Evolutionary conservation across 2,113 vertebrate genomes (phyloP).

Genomic region (Ammospiza caudacuta): DNA sequence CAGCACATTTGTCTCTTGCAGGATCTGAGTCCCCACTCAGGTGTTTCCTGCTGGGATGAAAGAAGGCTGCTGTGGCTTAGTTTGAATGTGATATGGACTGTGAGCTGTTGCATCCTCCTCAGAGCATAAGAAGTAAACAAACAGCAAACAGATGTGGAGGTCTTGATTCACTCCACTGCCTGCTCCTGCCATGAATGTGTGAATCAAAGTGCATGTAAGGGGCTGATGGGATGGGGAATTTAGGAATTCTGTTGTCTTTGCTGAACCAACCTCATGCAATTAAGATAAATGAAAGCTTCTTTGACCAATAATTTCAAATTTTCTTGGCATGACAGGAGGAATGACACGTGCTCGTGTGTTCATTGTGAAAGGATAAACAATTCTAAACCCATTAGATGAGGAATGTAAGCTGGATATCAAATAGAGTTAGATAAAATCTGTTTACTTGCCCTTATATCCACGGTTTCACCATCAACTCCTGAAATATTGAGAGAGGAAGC

Average conservation of each 20-base stretch:
- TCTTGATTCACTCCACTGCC: not conserved
- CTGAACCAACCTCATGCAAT: not conserved
- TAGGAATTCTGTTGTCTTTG: not conserved
- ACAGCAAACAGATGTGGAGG: not conserved
- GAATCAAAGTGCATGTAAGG: not conserved
- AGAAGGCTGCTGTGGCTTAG: not conserved
- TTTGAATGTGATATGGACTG: not conserved
- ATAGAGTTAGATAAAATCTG: not conserved
- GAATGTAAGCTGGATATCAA: not conserved
- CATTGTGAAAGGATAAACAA: not conserved
- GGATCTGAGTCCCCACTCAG: not conserved
- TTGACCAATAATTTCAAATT: not conserved
- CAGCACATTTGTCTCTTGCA: not conserved
- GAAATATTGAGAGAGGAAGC: slow-evolving; percentile 66
- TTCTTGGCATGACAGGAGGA: not conserved
- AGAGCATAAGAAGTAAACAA: not conserved
- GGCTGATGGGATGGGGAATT: not conserved
- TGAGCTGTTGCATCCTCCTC: not conserved
- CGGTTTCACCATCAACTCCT: slow-evolving; percentile 70
- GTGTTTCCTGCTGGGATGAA: not conserved
- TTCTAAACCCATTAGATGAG: not conserved
- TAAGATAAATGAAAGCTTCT: not conserved
- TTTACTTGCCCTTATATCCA: slow-evolving; percentile 87
- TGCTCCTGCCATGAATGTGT: not conserved
- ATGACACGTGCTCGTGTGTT: not conserved